Evolutionary conservation across 2,113 vertebrate species (phyloP).

Genomic region (Columba livia): DNA sequence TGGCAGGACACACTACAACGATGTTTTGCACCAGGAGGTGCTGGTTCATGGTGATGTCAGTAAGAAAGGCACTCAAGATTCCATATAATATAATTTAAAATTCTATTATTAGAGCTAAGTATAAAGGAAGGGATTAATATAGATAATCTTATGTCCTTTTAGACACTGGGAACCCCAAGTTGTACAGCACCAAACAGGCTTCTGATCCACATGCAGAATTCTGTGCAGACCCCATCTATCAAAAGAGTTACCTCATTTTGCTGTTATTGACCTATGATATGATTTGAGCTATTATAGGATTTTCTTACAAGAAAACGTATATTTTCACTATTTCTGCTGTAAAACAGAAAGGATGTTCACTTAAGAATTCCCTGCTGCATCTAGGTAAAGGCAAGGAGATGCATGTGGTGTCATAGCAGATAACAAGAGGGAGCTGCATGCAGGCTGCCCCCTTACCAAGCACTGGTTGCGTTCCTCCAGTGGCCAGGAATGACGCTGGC

Average conservation of each 20-base stretch:
- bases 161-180: not conserved
- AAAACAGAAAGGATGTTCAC: not conserved
- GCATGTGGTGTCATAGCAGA: not conserved
- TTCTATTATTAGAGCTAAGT: not conserved
- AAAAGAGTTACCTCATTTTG: not conserved
- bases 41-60: not conserved
- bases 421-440: not conserved
- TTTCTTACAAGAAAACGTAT: not conserved
- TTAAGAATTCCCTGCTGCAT: not conserved
- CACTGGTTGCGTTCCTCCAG: not conserved
- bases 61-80: not conserved
- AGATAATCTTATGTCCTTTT: not conserved
- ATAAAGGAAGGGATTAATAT: not conserved
- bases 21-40: not conserved
- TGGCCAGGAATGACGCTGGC: accelerated
- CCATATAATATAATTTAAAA: accelerated
- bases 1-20: not conserved
- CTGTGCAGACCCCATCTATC: not conserved
- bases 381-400: not conserved
- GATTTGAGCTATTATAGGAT: not conserved
- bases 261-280: not conserved
- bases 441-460: not conserved
- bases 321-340: not conserved
- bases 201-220: not conserved
- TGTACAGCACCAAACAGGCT: not conserved